phyloP scores from a whole-genome alignment of 92 coral and sea anemone genomes.

The Palythoa grandis region DNA sequence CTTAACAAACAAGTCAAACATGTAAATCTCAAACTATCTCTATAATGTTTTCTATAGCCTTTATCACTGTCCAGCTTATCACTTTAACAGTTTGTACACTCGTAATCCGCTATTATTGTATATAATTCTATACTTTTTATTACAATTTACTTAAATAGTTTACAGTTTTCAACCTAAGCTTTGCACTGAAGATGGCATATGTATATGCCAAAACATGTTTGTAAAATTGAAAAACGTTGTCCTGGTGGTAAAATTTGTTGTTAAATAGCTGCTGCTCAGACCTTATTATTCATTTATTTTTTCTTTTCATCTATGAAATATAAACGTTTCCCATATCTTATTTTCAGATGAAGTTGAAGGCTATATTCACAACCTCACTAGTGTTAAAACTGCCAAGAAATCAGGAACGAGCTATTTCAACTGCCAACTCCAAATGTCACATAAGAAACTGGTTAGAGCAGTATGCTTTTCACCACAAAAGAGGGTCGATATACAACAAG shows the following conservation, averaged over 20 bases:
- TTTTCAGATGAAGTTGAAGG: constrained; percentile 43
- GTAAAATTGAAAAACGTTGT: constrained; percentile 14
- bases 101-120: no score
- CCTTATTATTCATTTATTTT: constrained; percentile 29
- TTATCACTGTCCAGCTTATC: no score
- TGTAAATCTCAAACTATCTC: no score
- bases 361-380: constrained; percentile 40
- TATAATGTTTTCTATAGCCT: no score
- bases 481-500: constrained; percentile 67
- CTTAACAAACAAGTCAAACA: no score
- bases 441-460: constrained; percentile 63
- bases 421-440: constrained; percentile 64
- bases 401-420: constrained; percentile 61
- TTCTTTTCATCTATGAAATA: constrained; percentile 32
- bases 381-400: constrained; percentile 36
- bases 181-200: no score
- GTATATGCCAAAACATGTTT: background rate
- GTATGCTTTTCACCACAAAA: constrained; percentile 75
- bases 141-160: background rate
- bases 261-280: constrained; percentile 16
- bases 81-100: no score
- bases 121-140: background rate
- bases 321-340: constrained; percentile 38
- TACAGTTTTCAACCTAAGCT: background rate
- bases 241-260: constrained; percentile 28